phyloP scores from a whole-genome alignment of 2,797 vertebrate genomes.

The Pyrocephalus nanus region DNA sequence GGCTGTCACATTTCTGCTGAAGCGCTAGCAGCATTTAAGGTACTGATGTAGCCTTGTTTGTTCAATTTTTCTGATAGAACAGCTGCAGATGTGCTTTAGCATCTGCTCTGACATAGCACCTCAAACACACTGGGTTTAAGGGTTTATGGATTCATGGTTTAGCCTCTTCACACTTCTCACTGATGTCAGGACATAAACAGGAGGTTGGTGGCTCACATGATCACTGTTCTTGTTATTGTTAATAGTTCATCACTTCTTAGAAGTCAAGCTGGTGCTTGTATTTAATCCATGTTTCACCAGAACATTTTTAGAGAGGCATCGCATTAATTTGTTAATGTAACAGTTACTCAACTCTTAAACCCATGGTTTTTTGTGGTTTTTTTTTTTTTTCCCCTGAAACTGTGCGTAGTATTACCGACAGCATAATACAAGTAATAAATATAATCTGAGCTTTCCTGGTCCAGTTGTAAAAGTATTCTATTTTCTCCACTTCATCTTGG shows the following conservation, averaged over 20 bases:
- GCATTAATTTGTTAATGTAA: not conserved
- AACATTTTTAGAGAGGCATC: not conserved
- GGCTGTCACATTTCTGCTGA: not conserved
- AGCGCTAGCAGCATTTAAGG: not conserved
- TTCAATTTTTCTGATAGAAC: not conserved
- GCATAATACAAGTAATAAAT: not conserved
- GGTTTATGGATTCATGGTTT: not conserved
- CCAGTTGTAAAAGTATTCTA: not conserved
- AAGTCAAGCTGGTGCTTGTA: not conserved
- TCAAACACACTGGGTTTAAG: not conserved
- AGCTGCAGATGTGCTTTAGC: not conserved
- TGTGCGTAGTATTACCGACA: not conserved
- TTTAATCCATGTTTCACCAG: not conserved
- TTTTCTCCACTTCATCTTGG: not conserved
- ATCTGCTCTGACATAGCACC: not conserved
- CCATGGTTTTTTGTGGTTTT: not conserved
- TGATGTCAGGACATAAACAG: not conserved
- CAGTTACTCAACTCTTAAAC: not conserved
- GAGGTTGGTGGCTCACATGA: not conserved
- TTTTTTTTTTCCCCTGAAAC: not conserved
- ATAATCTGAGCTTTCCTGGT: not conserved
- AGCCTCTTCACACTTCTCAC: not conserved
- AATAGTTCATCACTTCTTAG: not conserved
- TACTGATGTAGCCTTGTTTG: not conserved
- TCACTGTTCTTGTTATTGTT: not conserved